phyloP scores from a whole-genome alignment of 2,113 vertebrate genomes.

The Nannobrachium achirus region DNA sequence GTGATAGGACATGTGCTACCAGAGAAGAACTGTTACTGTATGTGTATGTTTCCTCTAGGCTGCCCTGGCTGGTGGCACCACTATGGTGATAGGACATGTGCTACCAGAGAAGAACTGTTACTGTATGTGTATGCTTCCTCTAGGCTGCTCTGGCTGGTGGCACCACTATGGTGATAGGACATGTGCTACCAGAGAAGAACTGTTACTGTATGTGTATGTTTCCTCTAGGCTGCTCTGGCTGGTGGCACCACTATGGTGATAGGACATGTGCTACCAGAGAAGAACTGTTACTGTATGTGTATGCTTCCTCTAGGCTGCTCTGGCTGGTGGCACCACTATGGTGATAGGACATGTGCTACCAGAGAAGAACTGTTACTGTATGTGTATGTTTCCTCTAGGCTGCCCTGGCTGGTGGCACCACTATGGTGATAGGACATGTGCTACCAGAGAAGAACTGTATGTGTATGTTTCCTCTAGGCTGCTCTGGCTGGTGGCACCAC shows the following conservation, averaged over 20 bases:
- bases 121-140: conserved; percentile 1
- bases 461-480: conserved; percentile 77
- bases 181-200: conserved; percentile 93
- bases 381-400: conserved; percentile 78
- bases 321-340: conserved; percentile 96
- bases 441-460: conserved; percentile 88
- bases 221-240: conserved; percentile 88
- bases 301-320: conserved; percentile 83
- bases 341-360: conserved; percentile 92
- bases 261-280: conserved; percentile 91
- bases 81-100: conserved; percentile 93
- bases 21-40: conserved; percentile 83
- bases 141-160: conserved; percentile 95
- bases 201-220: conserved; percentile 6
- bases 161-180: conserved; percentile 94
- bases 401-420: conserved; percentile 93
- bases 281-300: conserved; percentile 71
- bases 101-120: conserved; percentile 90
- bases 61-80: conserved; percentile 93
- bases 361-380: conserved; percentile 83
- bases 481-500: conserved; percentile 95
- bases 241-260: conserved; percentile 97
- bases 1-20: conserved; percentile 92
- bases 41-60: conserved; percentile 78
- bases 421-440: conserved; percentile 93